phyloP scores from a whole-genome alignment of 2,888 invertebrate species.

The Pammene fasciana region DNA sequence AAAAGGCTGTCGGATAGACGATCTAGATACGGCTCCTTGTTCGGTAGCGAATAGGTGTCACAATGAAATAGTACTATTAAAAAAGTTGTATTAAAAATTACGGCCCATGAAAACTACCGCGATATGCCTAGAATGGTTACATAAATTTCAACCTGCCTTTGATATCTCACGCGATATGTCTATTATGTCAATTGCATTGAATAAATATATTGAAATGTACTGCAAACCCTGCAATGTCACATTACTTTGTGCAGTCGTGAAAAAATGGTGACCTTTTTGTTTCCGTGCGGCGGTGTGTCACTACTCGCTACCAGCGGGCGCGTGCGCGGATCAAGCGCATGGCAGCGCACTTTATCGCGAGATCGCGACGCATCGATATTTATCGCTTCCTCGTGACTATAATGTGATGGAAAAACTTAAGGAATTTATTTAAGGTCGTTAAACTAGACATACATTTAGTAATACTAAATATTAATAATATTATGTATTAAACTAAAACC shows the following conservation, averaged over 20 bases:
- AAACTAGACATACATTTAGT: neutral
- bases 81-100: constrained; percentile 11
- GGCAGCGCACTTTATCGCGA: neutral
- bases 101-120: neutral
- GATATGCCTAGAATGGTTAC: constrained; percentile 7
- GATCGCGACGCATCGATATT: constrained; percentile 12
- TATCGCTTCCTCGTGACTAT: constrained; percentile 11
- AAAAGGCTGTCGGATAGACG: constrained; percentile 20
- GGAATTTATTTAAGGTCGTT: neutral
- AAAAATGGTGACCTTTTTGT: constrained; percentile 27
- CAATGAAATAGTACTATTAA: constrained; percentile 19
- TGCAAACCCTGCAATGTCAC: neutral
- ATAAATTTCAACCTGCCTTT: constrained; percentile 12
- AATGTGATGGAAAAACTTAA: constrained; percentile 11
- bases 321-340: constrained; percentile 14
- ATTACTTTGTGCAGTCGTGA: constrained; percentile 8
- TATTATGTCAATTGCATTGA: constrained; percentile 12
- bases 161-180: constrained; percentile 25
- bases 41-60: constrained; percentile 24
- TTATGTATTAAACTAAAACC: too few relatives aligned
- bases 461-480: too few relatives aligned
- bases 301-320: neutral
- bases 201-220: constrained; percentile 1
- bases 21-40: constrained; percentile 28
- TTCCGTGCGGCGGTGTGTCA: constrained; percentile 23